These are phyloP conservation scores for Ornithoptera priamus DNA, from an alignment of 2,888 invertebrate genomes.

Conservation along the genomic window DNA sequence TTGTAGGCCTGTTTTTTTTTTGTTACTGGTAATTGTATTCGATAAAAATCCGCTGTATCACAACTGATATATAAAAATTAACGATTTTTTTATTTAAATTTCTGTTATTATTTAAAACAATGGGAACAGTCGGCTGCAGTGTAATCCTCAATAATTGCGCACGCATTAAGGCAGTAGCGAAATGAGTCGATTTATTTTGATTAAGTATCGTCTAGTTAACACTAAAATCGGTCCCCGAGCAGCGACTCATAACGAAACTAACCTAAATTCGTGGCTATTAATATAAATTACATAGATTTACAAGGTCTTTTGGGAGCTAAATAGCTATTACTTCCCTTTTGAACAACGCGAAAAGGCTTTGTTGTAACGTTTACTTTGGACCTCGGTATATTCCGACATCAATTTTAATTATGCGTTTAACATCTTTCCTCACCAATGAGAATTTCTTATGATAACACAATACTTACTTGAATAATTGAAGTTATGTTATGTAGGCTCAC, in stretches of 20 bases:
- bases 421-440: conserved; percentile 12
- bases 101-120: too few species aligned
- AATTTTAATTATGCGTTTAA: conserved; percentile 52
- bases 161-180: conserved; percentile 35
- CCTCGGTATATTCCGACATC: conserved; percentile 40
- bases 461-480: neutral
- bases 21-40: too few species aligned
- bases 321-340: conserved; percentile 63
- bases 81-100: too few species aligned
- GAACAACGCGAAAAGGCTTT: conserved; percentile 53
- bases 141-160: conserved; percentile 35
- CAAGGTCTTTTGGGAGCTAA: conserved; percentile 66
- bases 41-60: too few species aligned
- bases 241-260: conserved; percentile 65
- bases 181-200: conserved; percentile 49
- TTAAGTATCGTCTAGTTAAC: conserved; percentile 58
- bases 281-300: conserved; percentile 77
- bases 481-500: neutral
- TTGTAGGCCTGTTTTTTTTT: too few species aligned
- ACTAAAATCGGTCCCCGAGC: conserved; percentile 64
- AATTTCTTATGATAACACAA: neutral
- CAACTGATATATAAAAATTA: too few species aligned
- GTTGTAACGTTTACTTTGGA: conserved; percentile 48
- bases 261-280: conserved; percentile 69
- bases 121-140: neutral